A percentile compares a stretch with the other conserved stretches of the same genome.
Evolutionary conservation across 2,113 vertebrate species (phyloP).

Genomic region (Labeo catla): DNA sequence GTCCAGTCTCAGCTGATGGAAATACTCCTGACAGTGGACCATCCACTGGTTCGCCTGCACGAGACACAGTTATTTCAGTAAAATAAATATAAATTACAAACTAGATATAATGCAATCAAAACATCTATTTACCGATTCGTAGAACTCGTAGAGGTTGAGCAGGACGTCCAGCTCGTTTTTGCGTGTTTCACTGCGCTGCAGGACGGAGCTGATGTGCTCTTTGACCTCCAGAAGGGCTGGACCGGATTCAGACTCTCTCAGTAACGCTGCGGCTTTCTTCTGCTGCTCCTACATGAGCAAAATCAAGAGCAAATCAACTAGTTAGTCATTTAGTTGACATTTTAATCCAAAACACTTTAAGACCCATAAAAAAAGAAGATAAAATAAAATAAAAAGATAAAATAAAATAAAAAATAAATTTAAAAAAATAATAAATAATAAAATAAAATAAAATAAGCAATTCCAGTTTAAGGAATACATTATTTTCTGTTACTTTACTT

Average conservation of each 20-base stretch:
- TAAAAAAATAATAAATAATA: too few species aligned
- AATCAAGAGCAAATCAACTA: neutral
- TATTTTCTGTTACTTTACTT: too few species aligned
- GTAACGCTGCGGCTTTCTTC: slow-evolving; percentile 69
- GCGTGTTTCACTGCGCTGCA: slow-evolving; percentile 68
- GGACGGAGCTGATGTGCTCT: slow-evolving; percentile 68
- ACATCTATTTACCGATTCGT: slow-evolving; percentile 71
- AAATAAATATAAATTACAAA: too few species aligned
- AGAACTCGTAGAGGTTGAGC: slow-evolving; percentile 76
- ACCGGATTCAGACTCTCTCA: slow-evolving; percentile 67
- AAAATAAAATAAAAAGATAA: too few species aligned
- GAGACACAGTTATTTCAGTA: neutral
- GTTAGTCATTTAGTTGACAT: neutral
- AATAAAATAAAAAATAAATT: too few species aligned
- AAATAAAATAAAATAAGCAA: too few species aligned
- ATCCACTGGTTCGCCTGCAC: slow-evolving; percentile 76
- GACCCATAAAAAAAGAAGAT: neutral
- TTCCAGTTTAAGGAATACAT: too few species aligned
- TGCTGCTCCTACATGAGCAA: slow-evolving; percentile 70
- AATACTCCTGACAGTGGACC: slow-evolving; percentile 74
- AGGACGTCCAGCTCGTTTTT: slow-evolving; percentile 73
- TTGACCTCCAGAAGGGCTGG: slow-evolving; percentile 66
- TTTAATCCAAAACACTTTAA: neutral
- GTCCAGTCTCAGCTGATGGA: slow-evolving; percentile 66
- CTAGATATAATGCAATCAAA: neutral